phyloP scores from a whole-genome alignment of 2,113 vertebrate species.

The Poicephalus gulielmi region DNA sequence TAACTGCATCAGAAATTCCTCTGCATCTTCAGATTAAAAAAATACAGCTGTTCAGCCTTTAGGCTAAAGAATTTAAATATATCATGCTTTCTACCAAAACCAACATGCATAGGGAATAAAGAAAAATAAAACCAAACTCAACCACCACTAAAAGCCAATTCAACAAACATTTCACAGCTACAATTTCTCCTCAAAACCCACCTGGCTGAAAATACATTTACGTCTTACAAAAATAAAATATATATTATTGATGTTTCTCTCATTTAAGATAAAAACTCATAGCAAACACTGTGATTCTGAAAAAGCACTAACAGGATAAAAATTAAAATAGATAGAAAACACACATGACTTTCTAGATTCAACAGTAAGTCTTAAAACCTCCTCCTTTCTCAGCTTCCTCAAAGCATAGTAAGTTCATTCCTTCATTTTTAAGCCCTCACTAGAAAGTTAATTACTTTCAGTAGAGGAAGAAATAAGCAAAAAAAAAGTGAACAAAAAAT shows the following conservation, averaged over 20 bases:
- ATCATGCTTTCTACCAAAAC: neutral
- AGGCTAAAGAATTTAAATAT: neutral
- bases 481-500: neutral
- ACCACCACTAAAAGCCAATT: neutral
- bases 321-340: neutral
- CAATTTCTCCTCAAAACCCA: neutral
- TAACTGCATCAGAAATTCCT: neutral
- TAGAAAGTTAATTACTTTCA: neutral
- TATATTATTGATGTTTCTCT: neutral
- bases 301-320: neutral
- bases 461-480: neutral
- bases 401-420: neutral
- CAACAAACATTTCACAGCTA: neutral
- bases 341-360: neutral
- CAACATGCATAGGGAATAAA: neutral
- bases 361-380: neutral
- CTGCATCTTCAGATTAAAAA: neutral
- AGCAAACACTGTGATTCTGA: neutral
- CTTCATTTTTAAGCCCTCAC: neutral
- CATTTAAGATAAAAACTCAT: neutral
- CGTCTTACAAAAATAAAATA: neutral
- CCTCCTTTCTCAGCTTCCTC: neutral
- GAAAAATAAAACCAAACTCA: no score
- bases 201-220: neutral
- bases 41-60: neutral